Evolutionary conservation across 2,888 invertebrate species (phyloP).

Genomic region (Acrobasis repandana): DNA sequence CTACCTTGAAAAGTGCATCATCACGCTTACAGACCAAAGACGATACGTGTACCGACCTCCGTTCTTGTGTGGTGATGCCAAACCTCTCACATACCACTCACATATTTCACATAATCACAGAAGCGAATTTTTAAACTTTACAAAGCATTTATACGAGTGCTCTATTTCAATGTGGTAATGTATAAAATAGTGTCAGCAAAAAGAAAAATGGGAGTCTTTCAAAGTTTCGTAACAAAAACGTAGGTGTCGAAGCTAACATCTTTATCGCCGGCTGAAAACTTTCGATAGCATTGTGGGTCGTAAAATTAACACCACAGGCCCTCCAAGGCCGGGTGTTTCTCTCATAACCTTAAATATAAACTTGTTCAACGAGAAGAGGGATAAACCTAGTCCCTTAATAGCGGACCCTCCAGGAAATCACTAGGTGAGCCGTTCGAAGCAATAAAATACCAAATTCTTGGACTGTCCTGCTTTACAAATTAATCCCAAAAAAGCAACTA

Average conservation of each 20-base stretch:
- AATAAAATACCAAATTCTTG: constrained; percentile 66
- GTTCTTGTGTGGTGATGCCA: too few species aligned
- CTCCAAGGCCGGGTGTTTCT: constrained; percentile 36
- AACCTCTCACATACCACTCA: too few species aligned
- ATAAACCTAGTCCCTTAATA: constrained; percentile 56
- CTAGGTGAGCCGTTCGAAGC: constrained; percentile 57
- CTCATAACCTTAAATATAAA: constrained; percentile 49
- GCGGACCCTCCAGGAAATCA: constrained; percentile 60
- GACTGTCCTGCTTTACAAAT: constrained; percentile 47
- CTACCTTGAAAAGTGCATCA: too few species aligned
- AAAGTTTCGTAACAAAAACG: too few species aligned
- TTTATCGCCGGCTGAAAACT: constrained; percentile 5
- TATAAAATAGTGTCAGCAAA: too few species aligned
- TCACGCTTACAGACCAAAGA: too few species aligned
- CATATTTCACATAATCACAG: too few species aligned
- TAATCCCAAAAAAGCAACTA: constrained; percentile 42
- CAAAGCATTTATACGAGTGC: too few species aligned
- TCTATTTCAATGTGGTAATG: too few species aligned
- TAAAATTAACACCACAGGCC: constrained; percentile 31
- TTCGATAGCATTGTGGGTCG: constrained; percentile 18
- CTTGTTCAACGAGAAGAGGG: constrained; percentile 47
- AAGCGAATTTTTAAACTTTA: too few species aligned
- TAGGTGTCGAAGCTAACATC: not conserved
- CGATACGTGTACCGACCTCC: too few species aligned
- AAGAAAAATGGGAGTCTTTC: too few species aligned